A percentile compares a stretch with the other conserved stretches of the same genome.
phyloP scores from a whole-genome alignment of 1,140 invertebrate species.

The Drosophila ananassae region DNA sequence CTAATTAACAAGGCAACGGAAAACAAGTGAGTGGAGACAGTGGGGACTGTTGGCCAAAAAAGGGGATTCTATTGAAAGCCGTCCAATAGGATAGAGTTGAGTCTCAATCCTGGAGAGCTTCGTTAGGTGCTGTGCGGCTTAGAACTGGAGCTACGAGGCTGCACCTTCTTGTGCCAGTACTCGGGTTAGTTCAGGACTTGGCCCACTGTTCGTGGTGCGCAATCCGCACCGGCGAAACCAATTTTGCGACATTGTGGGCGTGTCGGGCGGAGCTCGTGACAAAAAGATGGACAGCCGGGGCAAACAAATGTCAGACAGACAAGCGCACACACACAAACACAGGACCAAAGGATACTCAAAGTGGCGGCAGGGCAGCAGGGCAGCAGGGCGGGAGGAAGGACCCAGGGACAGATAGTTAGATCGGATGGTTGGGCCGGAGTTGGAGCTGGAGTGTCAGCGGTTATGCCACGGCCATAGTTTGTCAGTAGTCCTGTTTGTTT shows the following conservation, averaged over 20 bases:
- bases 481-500: slow-evolving; percentile 35
- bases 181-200: not conserved
- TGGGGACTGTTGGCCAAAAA: not conserved
- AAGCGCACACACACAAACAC: not conserved
- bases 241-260: slow-evolving; percentile 71
- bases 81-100: too few relatives aligned
- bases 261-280: slow-evolving; percentile 64
- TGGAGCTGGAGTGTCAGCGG: slow-evolving; percentile 55
- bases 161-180: too few relatives aligned
- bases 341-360: slow-evolving; percentile 34
- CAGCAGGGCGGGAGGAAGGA: not conserved
- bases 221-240: slow-evolving; percentile 43
- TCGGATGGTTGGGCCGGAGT: slow-evolving; percentile 9
- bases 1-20: slow-evolving; percentile 60
- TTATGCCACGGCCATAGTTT: slow-evolving; percentile 58
- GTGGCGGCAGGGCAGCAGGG: not conserved
- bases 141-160: too few relatives aligned
- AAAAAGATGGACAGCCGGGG: slow-evolving; percentile 73
- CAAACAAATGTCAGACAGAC: slow-evolving; percentile 71
- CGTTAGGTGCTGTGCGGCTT: too few relatives aligned
- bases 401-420: slow-evolving; percentile 6
- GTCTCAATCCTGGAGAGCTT: too few relatives aligned
- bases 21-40: not conserved
- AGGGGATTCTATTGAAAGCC: not conserved
- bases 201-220: slow-evolving; percentile 41